Evolutionary conservation across 1,140 invertebrate genomes (phyloP), one percentile per base, ranked within the genome.

Genomic region (Cyclina sinensis): DNA sequence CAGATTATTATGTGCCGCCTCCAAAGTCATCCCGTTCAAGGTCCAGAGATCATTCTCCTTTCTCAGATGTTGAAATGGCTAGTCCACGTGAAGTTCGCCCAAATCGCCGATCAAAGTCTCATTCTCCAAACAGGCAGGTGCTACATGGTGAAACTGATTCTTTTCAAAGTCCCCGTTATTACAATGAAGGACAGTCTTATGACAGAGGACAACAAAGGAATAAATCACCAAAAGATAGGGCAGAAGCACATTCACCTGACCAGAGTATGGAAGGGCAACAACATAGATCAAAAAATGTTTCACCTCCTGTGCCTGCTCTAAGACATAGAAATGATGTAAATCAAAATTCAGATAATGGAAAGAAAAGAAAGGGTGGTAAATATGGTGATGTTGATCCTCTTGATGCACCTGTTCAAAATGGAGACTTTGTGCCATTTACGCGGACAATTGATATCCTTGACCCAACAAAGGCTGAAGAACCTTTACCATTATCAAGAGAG

Each of bases 341-440:
- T 86, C 84, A 79, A 39, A 76, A 89, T 21, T 59, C 30, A 9
- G 90, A 90, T 62, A 83, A 92, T 4, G 1, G 48, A n/a, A 21
- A 43, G 37, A 16, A 27, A 5, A 57, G 48, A 89, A 65, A 89
- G 48, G 70, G 76, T 27, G 83, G 51, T 30, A 90, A 90, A 86
- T 92, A 92, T 91, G 81, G 59, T 43, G 91, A 92, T 46, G 54
- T 5, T 73, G 88, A 93, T 73, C 89, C 89, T 3, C 54, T 90
- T 12, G 83, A 92, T n/a, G 74, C 82, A 21, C 92, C 91, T 54
- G 57, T 91, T 27, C 80, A 79, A 35, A 89, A 93, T 43, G 90
- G 86, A 39, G 93, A 95, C 24, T 95, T 95, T 91, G 89, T 95
- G 39, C 95, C 95, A 37, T 95, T 95, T 91, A 94, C 93, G 39